Base-by-base conservation (phyloP, 2,888 invertebrate species). In the Scaeva pyrastri region DNA sequence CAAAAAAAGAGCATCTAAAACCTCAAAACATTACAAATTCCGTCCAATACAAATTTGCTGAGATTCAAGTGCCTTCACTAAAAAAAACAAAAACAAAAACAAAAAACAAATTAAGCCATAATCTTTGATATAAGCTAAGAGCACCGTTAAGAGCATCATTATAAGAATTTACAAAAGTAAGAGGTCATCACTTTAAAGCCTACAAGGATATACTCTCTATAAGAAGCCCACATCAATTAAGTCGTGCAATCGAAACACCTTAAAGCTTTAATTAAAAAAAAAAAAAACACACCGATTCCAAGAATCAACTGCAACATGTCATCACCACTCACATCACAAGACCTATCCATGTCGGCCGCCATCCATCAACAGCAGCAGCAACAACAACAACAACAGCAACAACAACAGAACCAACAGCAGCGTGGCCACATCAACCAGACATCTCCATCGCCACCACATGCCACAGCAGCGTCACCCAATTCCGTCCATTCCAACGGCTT, bases 401-500 rank as follows among this genome's bases (percentile, higher is more conserved):
- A 81, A 16, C 88, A 43, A 6, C 43, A 43, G 16, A 11, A 41
- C 11, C 41, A 41, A 41, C 41, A 41, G 0, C 41, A 84, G 26
- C 90, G 89, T 68, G 88, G 75, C 19, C 82, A 86, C 16, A 70
- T 82, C 4, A 86, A 82, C 10, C 88, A 88, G 50, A 88, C 87
- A 89, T 90, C 50, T 86, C 89, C 74, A 90, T 90, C 71, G 88
- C 89, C 85, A 89, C 89, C 88, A 88, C 89, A 88, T 88, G 90
- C 80, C 48, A 76, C 87, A 31, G 83, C 87, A n/a, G 87, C 87
- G 23, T 87, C 87, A 55, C 89, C 90, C 14, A 89, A 90, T 14
- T 89, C 91, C n/a, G 87, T 90, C 70, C 89, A 89, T 12, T 89
- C 90, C 50, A 92, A 92, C 90, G 91, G 91, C 26, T 89, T 92